Conservation (phyloP, 2,113 vertebrate genomes). For the Plectropomus leopardus region DNA sequence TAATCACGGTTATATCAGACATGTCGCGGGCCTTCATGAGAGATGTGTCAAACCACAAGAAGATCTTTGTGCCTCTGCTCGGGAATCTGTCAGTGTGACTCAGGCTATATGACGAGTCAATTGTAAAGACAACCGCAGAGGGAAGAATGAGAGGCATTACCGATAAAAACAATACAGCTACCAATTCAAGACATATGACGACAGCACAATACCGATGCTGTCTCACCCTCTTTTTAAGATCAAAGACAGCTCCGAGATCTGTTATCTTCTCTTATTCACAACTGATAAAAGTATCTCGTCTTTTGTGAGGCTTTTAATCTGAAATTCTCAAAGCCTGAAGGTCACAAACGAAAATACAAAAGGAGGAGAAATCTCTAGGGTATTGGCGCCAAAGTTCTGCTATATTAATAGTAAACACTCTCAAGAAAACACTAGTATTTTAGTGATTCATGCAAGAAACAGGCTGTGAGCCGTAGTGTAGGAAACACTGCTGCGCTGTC, state of each 20-base stretch:
- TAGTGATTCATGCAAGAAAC: constrained; percentile 14
- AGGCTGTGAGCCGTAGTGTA: constrained; percentile 1
- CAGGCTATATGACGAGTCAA: constrained; percentile 38
- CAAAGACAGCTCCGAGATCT: constrained; percentile 24
- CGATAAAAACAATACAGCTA: constrained; percentile 36
- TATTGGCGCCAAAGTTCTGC: not conserved
- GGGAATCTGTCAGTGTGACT: constrained; percentile 53
- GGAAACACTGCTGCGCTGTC: constrained; percentile 38
- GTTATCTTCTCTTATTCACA: constrained; percentile 14
- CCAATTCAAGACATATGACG: constrained; percentile 29
- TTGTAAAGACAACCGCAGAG: constrained; percentile 38
- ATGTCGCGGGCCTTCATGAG: constrained; percentile 23
- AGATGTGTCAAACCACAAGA: constrained; percentile 53
- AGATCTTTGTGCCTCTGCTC: constrained; percentile 32
- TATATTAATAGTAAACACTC: not conserved
- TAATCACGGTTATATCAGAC: constrained; percentile 32
- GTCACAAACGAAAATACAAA: constrained; percentile 3
- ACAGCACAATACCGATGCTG: constrained; percentile 18
- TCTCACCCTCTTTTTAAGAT: constrained; percentile 25
- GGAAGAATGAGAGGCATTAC: constrained; percentile 16
- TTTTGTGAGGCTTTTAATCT: constrained; percentile 15
- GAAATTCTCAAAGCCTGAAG: not conserved
- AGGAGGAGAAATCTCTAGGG: not conserved
- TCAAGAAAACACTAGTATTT: not conserved
- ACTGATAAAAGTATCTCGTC: not conserved